A percentile compares a stretch with the other conserved stretches of the same genome.
These are phyloP conservation scores for Lerema accius DNA, from an alignment of 1,140 invertebrate species.

Conservation along the genomic window DNA sequence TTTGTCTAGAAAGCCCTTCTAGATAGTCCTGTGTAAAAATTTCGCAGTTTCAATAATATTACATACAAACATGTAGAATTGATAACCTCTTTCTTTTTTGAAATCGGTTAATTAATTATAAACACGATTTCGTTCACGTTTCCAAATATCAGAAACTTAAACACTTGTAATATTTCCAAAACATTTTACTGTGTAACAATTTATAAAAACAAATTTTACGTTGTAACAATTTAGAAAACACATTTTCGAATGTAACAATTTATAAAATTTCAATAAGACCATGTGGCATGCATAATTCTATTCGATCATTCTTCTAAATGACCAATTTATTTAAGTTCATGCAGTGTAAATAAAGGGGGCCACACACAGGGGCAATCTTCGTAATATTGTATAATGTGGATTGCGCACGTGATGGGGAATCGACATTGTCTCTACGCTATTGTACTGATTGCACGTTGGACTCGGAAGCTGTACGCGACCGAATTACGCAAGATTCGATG, in stretches of 20 bases:
- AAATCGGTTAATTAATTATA: no score
- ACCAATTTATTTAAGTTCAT: not conserved
- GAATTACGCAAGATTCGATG: conserved; percentile 21
- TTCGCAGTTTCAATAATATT: no score
- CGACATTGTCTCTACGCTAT: conserved; percentile 19
- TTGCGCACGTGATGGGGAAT: conserved; percentile 13
- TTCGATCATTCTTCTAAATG: conserved; percentile 1
- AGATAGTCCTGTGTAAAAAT: no score
- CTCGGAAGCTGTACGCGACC: conserved; percentile 27
- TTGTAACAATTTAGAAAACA: not conserved
- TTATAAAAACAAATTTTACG: conserved; percentile 1
- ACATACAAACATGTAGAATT: no score
- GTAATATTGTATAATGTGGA: conserved; percentile 21
- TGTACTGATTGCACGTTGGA: conserved; percentile 15
- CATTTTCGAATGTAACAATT: not conserved
- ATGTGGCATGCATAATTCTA: not conserved
- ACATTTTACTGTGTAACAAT: not conserved
- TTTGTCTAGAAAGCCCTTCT: no score
- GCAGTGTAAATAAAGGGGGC: conserved; percentile 22
- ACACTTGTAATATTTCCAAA: not conserved
- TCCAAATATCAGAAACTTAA: not conserved
- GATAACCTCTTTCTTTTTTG: no score
- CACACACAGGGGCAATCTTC: conserved; percentile 19
- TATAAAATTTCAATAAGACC: not conserved
- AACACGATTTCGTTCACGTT: not conserved